These are phyloP conservation scores for Phocoena phocoena DNA, from an alignment of 2,113 vertebrate genomes.

Conservation along the genomic window DNA sequence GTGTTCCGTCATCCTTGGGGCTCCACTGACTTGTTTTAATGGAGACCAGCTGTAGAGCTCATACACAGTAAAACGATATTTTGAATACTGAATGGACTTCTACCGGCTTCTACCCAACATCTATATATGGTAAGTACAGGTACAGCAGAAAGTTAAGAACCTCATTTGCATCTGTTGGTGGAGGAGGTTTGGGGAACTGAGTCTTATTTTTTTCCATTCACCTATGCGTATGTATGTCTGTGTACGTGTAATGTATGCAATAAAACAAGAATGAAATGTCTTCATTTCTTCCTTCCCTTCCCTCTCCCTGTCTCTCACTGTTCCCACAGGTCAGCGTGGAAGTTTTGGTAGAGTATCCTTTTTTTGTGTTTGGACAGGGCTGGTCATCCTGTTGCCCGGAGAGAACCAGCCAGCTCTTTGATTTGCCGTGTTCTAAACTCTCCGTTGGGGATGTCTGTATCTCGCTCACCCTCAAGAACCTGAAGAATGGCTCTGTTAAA, in stretches of 20 bases:
- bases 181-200: background rate
- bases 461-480: slow-evolving; percentile 97
- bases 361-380: slow-evolving; percentile 99
- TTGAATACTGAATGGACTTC: background rate
- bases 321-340: slow-evolving; percentile 95
- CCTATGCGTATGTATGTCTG: fast-evolving
- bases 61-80: background rate
- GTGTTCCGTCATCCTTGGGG: background rate
- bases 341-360: slow-evolving; percentile 97
- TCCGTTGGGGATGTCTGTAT: slow-evolving; percentile 99
- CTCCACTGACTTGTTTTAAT: background rate
- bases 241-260: fast-evolving
- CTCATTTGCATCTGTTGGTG: background rate
- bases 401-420: slow-evolving; percentile 96
- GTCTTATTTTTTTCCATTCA: background rate
- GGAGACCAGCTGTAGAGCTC: background rate
- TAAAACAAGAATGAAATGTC: background rate
- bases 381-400: slow-evolving; percentile 99
- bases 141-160: background rate
- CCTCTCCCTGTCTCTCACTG: slow-evolving; percentile 60
- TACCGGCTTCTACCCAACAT: background rate
- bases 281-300: background rate
- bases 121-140: background rate
- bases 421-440: slow-evolving; percentile 97
- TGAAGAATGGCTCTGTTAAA: slow-evolving; percentile 97